Percentiles rank a stretch among this genome's conserved stretches.
These are phyloP conservation scores for Drosophila auraria DNA, from an alignment of 1,140 invertebrate species.

Conservation along the genomic window DNA sequence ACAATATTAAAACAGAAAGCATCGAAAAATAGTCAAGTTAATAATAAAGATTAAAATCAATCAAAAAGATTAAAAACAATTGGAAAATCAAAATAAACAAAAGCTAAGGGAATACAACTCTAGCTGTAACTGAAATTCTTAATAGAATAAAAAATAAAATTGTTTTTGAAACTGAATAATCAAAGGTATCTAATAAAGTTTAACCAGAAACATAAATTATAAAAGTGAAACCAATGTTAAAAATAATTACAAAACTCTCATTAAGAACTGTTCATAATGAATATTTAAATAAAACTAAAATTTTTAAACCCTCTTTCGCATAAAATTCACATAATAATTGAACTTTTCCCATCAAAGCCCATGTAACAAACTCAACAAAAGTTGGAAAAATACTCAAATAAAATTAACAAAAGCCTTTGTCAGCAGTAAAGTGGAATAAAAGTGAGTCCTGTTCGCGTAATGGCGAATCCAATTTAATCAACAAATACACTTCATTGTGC, in stretches of 20 bases:
- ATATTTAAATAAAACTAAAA: neutral
- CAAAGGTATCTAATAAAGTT: neutral
- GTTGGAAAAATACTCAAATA: neutral
- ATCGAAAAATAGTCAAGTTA: neutral
- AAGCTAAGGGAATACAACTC: neutral
- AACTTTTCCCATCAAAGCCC: neutral
- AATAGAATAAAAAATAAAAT: neutral
- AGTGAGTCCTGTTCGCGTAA: conserved; percentile 26
- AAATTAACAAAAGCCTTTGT: conserved; percentile 4
- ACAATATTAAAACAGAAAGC: neutral
- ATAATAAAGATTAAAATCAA: neutral
- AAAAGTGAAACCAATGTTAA: neutral
- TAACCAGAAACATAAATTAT: neutral
- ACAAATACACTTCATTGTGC: conserved; percentile 40
- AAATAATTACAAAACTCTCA: neutral
- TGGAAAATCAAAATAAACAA: conserved; percentile 16
- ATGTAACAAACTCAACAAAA: neutral
- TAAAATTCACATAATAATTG: neutral
- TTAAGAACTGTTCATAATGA: neutral
- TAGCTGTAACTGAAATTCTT: neutral
- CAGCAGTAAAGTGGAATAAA: neutral
- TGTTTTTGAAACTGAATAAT: neutral
- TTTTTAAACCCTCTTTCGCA: neutral
- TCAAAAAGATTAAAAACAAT: conserved; percentile 1
- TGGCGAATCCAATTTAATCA: conserved; percentile 38